These are phyloP conservation scores for Megathymus violae DNA, from an alignment of 1,140 invertebrate genomes.

Conservation along the genomic window DNA sequence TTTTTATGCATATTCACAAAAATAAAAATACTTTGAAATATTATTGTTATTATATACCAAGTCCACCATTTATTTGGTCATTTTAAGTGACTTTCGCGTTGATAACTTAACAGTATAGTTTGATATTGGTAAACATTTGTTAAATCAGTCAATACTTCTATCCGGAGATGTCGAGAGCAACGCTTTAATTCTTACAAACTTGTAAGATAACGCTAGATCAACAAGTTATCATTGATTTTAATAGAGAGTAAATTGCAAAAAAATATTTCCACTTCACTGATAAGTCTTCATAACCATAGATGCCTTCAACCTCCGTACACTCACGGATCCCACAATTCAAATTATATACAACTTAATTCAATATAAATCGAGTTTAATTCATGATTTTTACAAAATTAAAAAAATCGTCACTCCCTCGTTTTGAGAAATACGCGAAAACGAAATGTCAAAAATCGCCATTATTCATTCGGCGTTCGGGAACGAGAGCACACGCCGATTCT, in stretches of 20 bases:
- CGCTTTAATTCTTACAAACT: too few species aligned
- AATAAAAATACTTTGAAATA: too few species aligned
- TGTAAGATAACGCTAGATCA: background rate
- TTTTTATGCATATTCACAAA: background rate
- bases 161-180: too few species aligned
- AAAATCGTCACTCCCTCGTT: constrained; percentile 37
- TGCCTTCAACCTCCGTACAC: background rate
- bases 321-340: constrained; percentile 12
- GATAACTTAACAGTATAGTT: too few species aligned
- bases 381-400: constrained; percentile 33
- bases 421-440: constrained; percentile 57
- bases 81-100: too few species aligned
- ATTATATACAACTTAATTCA: constrained; percentile 24
- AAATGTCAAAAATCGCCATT: constrained; percentile 77
- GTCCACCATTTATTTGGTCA: too few species aligned
- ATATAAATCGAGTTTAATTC: constrained; percentile 62
- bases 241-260: constrained; percentile 1
- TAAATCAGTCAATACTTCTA: too few species aligned
- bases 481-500: background rate
- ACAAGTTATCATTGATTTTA: constrained; percentile 19
- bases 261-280: constrained; percentile 25
- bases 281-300: background rate
- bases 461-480: constrained; percentile 50
- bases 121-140: too few species aligned
- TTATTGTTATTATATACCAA: too few species aligned